These are phyloP conservation scores for Myotis brandtii DNA, from an alignment of 2,113 vertebrate species.

Conservation along the genomic window DNA sequence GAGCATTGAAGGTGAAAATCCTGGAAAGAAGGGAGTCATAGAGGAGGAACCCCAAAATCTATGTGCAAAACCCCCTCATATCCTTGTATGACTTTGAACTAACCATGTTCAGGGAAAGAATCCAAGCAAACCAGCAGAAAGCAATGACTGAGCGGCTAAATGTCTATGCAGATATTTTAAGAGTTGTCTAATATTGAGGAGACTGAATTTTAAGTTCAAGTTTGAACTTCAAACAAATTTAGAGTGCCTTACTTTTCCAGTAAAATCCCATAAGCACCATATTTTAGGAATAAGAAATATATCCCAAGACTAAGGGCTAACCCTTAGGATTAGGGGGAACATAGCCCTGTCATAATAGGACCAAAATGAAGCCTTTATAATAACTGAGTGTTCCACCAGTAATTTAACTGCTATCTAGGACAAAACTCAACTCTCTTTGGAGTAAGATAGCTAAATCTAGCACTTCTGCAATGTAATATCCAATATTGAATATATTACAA, in stretches of 20 bases:
- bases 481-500: background rate
- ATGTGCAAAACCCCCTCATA: background rate
- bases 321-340: background rate
- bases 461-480: background rate
- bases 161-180: background rate
- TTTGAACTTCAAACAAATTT: background rate
- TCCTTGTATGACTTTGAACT: background rate
- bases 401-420: background rate
- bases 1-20: background rate
- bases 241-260: background rate
- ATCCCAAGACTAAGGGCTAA: background rate
- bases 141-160: background rate
- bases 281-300: background rate
- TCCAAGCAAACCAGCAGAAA: background rate
- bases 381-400: background rate
- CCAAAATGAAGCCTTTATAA: background rate
- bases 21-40: background rate
- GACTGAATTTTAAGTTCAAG: slow-evolving; percentile 8
- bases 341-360: background rate
- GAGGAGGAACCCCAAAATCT: background rate
- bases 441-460: background rate
- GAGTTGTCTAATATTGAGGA: background rate
- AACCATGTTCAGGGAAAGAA: background rate
- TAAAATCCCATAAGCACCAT: background rate
- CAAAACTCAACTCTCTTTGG: background rate